Base-by-base conservation (phyloP, 2,888 invertebrate species). In the Euproctis similis region DNA sequence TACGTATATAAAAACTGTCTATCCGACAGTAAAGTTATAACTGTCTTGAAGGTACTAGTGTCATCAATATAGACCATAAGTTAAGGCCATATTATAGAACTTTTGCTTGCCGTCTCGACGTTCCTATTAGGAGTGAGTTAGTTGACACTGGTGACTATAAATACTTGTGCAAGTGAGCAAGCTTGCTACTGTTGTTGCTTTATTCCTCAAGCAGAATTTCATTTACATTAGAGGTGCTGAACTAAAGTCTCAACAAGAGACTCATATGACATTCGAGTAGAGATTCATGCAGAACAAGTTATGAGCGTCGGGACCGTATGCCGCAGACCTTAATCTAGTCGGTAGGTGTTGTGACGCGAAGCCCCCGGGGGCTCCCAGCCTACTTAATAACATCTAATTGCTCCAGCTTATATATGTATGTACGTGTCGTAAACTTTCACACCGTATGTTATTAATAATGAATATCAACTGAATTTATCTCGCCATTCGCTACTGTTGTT, bases 201-300 rank as follows among this genome's bases (percentile, higher is more conserved):
- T 78, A 78, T 81, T 78, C 75, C 72, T 75, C 75, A 77, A 70
- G 69, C 76, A 78, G 75, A 82, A 81, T 82, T 82, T 80, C 70
- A 78, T 81, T 81, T 80, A 82, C 80, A 81, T 81, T 76, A 77
- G 66, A 77, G 74, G 76, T 78, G 74, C 66, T 73, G 74, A 76
- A 60, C 65, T 54, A 51, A n/a, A 65, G 62, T 55, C 63, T 65
- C 58, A 76, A 78, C 71, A 45, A 39, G 80, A 70, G 81, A 74
- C 64, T 65, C 76, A 61, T 76, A 71, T 65, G 75, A 68, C 69
- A 74, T 66, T 75, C 69, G 68, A 68, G 68, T 69, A 64, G 72
- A 73, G 78, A 80, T 77, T 81, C 81, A 75, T 78, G 74, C 72
- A 71, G 70, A 70, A 66, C 72, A 71, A 78, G 73, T 80, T 77